Conservation (phyloP, 23 tunicate genomes). For the Corella eumyota region DNA sequence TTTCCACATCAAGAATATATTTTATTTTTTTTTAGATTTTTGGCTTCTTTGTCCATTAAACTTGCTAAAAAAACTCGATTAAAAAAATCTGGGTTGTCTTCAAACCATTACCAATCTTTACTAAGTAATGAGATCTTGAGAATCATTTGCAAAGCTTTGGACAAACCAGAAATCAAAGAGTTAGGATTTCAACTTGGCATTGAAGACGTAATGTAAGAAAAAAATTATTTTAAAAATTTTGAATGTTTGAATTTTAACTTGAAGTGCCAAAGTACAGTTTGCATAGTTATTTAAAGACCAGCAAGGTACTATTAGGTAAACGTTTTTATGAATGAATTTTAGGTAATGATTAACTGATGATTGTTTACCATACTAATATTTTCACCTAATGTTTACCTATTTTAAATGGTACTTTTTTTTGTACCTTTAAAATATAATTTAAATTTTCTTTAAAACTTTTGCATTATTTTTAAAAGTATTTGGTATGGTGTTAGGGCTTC, state of each 20-base stretch:
- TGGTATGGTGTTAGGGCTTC: too few relatives aligned
- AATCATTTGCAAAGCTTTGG: slow-evolving; percentile 19
- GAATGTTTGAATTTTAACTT: not conserved
- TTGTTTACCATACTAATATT: too few relatives aligned
- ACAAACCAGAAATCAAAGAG: slow-evolving; percentile 15
- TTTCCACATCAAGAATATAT: too few relatives aligned
- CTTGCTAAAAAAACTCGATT: slow-evolving; percentile 9
- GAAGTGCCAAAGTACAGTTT: not conserved
- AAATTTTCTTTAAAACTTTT: too few relatives aligned
- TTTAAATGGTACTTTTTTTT: too few relatives aligned
- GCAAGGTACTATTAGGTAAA: not conserved
- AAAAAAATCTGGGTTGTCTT: not conserved
- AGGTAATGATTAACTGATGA: too few relatives aligned
- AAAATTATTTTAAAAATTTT: too few relatives aligned
- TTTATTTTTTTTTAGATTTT: slow-evolving; percentile 12
- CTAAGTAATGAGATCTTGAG: slow-evolving; percentile 13
- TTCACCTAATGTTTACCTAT: too few relatives aligned
- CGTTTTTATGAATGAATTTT: too few relatives aligned
- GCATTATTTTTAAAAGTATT: too few relatives aligned
- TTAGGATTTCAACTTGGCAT: slow-evolving; percentile 32
- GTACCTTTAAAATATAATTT: too few relatives aligned
- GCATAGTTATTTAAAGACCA: not conserved
- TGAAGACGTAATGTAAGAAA: slow-evolving; percentile 9
- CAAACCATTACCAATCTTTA: slow-evolving; percentile 3
- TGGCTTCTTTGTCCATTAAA: slow-evolving; percentile 16